phyloP scores from a whole-genome alignment of 2,888 invertebrate species.

The Proisotoma minuta region DNA sequence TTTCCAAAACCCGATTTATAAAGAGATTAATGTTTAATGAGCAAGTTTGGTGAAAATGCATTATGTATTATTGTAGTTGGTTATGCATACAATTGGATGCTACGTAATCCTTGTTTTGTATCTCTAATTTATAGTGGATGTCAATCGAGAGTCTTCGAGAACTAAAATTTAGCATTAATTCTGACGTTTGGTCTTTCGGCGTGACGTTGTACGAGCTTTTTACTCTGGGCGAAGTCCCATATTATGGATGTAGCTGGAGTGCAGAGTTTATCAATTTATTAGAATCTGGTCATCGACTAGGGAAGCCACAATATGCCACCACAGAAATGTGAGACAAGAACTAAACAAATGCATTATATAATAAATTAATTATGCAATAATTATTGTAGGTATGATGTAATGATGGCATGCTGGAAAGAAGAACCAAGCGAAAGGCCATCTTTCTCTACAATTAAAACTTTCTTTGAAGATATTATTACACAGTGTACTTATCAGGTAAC shows the following conservation, averaged over 20 bases:
- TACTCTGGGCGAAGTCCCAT: conserved; percentile 25
- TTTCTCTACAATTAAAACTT: conserved; percentile 25
- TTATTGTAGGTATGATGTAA: conserved; percentile 31
- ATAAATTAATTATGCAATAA: not conserved
- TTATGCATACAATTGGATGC: too few relatives aligned
- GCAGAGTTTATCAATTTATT: conserved; percentile 32
- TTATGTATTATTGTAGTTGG: too few relatives aligned
- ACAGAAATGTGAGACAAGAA: conserved; percentile 33
- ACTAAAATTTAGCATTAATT: conserved; percentile 31
- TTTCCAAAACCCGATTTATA: too few relatives aligned
- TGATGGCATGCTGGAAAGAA: conserved; percentile 34
- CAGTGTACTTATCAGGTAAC: conserved; percentile 32
- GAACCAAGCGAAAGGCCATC: conserved; percentile 30
- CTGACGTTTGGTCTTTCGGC: conserved; percentile 27
- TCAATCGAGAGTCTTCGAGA: conserved; percentile 28
- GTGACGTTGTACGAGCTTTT: conserved; percentile 29
- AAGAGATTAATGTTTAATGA: too few relatives aligned
- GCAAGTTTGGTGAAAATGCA: too few relatives aligned
- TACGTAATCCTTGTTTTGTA: too few relatives aligned
- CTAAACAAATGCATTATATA: not conserved
- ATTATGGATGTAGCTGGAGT: conserved; percentile 34
- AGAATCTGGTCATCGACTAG: conserved; percentile 28
- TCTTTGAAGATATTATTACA: conserved; percentile 35
- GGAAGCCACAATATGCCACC: conserved; percentile 29
- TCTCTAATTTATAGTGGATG: conserved; percentile 23